Evolutionary conservation across 2,888 invertebrate species (phyloP), one percentile per base, ranked within the genome.

Genomic region (Elaeidobius kamerunicus): DNA sequence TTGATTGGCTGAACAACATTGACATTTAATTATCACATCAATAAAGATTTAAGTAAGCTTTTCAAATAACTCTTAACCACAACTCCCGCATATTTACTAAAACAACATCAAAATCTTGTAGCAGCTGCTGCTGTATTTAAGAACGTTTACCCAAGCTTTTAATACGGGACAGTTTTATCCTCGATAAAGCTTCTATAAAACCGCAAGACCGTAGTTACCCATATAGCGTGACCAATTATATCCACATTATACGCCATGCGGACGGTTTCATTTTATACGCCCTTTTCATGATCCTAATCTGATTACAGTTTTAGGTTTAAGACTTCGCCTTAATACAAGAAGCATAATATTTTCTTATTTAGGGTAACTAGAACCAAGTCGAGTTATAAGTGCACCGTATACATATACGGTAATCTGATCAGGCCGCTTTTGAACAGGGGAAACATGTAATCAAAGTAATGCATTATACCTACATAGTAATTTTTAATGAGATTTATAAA

Each of bases 321-420:
- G 52, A 46, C 47, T 41, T 46, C 36, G 41, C 46, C 28, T 36
- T 30, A 19, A 15, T 30, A 42, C 23, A 46, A 36, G 36, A 18
- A 36, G 18, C 42, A 47, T 52, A 52, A 52, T 46, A 52, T 52
- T 52, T 47, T 46, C 47, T 46, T 46, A 39, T 52, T 46, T 38
- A 19, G 7, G 12, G 47, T 46, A 45, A 52, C 45, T 52, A 35
- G 41, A 34, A 42, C 30, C 35, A 47, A 47, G 39, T 15, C 28
- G 42, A n/a, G 17, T 9, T 42, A 15, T 16, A 16, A 38, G 38
- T 47, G 46, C 42, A 27, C 41, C 20, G 36, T 35, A n/a, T n/a
- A 47, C 52, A 42, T 42, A 49, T 49, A 35, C 42, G 42, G 41
- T 49, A 49, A 49, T 35, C 35, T 39, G 49, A 49, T 49, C 42